Evolutionary conservation across 2,113 vertebrate species (phyloP).

Genomic region (Protobothrops flavoviridis): DNA sequence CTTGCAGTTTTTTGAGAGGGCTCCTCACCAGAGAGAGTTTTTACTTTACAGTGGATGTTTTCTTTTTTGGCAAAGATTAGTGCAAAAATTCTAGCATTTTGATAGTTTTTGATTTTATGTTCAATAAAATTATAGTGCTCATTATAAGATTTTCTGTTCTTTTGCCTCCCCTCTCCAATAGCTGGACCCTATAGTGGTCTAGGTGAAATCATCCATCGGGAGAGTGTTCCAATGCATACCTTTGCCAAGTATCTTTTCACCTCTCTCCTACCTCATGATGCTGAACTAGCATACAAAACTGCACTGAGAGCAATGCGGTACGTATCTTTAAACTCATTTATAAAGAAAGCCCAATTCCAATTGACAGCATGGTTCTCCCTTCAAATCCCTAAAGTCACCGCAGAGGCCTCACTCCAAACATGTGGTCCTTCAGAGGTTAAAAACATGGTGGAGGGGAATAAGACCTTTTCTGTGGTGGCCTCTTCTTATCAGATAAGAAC

Average conservation of each 20-base stretch:
- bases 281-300: conserved; percentile 95
- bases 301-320: conserved; percentile 99
- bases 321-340: conserved; percentile 52
- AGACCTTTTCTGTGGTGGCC: neutral
- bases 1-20: neutral
- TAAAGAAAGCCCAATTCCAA: neutral
- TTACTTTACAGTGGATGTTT: conserved; percentile 8
- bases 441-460: neutral
- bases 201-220: conserved; percentile 92
- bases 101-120: neutral
- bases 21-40: neutral
- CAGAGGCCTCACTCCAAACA: neutral
- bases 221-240: conserved; percentile 99
- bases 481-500: neutral
- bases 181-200: conserved; percentile 96
- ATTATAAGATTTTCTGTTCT: neutral
- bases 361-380: neutral
- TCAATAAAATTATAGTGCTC: neutral
- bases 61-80: neutral
- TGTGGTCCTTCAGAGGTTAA: neutral
- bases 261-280: conserved; percentile 98
- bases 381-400: neutral
- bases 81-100: neutral
- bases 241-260: conserved; percentile 99
- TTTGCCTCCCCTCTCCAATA: conserved; percentile 56